Evolutionary conservation across 2,797 vertebrate species (phyloP), one percentile per base, ranked within the genome.

Genomic region (Sebastes taczanowskii): DNA sequence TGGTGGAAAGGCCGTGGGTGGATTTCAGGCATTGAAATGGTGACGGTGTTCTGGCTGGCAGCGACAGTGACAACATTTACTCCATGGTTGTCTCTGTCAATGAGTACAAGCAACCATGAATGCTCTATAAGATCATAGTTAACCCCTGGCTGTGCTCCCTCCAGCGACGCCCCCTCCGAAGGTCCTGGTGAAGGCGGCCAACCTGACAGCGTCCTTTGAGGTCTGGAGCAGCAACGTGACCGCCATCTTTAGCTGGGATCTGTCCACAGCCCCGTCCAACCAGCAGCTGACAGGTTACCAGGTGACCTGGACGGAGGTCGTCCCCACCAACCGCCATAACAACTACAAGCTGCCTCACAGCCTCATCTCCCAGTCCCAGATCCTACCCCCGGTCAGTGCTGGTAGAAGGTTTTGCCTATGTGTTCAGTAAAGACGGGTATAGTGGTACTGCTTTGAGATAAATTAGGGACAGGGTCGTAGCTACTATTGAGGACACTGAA

Each of bases 261-360:
- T 96, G 81, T 92, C 94, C 30, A 86, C 85, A 77, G 74, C 86
- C 55, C 83, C 78, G 11, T 87, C 94, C 35, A 88, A 88, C 11
- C 95, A 90, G 87, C 95, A 95, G 69, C 86, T 97, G 90, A 97
- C 95, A 0, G 97, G 97, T 1, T 97, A 97, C 80, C 97, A 98
- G 68, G 97, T 98, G 79, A 98, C 97, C 11, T 98, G 97, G 97
- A 94, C 96, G 0, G 97, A 98, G 93, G 96, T 97, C 74, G 94
- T 96, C 38, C 94, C 96, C 0, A 95, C 96, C 64, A 96, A 93
- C 84, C 92, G 93, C 42, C 96, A 96, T 88, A 95, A 95, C 60
- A 95, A 94, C 88, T 96, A 96, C 93, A 97, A 97, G 78, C 81
- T 97, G 42, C 96, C 97, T 67, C 88, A 80, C 77, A 83, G 76